Percentiles rank a stretch among this genome's conserved stretches.
These are phyloP conservation scores for Hippopotamus amphibius DNA, from an alignment of 2,113 vertebrate genomes.

Conservation along the genomic window DNA sequence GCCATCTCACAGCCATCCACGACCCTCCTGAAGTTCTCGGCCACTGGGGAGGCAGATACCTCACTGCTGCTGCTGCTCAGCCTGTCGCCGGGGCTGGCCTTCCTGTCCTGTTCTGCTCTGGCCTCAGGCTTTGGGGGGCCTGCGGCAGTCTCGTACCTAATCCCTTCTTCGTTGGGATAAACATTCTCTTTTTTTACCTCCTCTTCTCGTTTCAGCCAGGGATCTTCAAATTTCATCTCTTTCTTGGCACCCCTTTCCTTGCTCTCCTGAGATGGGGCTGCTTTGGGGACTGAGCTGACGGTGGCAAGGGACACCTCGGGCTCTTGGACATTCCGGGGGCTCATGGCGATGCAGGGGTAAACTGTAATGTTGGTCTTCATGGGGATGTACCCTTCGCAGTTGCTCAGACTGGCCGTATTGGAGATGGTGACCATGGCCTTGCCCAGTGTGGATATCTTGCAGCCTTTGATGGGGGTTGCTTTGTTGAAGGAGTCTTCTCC, in stretches of 20 bases:
- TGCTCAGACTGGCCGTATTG: conserved; percentile 86
- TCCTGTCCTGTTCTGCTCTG: conserved; percentile 77
- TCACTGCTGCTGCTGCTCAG: conserved; percentile 89
- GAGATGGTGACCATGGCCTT: conserved; percentile 91
- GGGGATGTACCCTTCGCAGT: conserved; percentile 89
- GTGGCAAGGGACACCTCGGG: conserved; percentile 69
- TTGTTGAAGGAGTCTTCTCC: conserved; percentile 86
- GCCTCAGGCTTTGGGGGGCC: conserved; percentile 84
- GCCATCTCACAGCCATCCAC: conserved; percentile 95
- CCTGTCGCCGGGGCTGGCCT: conserved; percentile 78
- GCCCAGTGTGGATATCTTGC: conserved; percentile 90
- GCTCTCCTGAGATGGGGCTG: conserved; percentile 75
- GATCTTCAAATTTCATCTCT: conserved; percentile 94
- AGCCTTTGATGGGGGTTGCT: conserved; percentile 86
- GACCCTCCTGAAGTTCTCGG: conserved; percentile 89
- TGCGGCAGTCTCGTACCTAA: conserved; percentile 57
- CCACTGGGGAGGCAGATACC: conserved; percentile 85
- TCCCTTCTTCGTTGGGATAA: conserved; percentile 40
- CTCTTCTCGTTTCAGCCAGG: conserved; percentile 96
- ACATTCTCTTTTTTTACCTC: conserved; percentile 79
- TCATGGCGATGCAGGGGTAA: conserved; percentile 92
- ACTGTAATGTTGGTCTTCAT: conserved; percentile 92
- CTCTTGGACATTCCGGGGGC: conserved; percentile 89
- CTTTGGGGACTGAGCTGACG: conserved; percentile 74
- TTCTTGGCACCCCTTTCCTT: conserved; percentile 85